Evolutionary conservation across 2,797 vertebrate genomes (phyloP).

Genomic region (Pagetopsis macropterus): DNA sequence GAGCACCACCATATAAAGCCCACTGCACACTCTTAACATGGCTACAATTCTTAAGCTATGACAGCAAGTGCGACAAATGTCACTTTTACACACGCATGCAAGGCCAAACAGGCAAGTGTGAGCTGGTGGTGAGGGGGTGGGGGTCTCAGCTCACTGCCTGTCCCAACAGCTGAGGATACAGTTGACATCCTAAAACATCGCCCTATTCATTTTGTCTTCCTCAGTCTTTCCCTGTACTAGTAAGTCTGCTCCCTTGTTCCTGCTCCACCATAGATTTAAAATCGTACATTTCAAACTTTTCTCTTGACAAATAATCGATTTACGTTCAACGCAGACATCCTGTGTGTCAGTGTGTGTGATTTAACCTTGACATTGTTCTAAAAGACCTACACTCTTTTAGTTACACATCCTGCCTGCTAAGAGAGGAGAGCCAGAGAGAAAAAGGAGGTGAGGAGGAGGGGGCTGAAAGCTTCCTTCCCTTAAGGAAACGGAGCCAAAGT

Average conservation of each 20-base stretch:
- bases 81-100: constrained; percentile 9
- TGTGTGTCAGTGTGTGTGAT: constrained; percentile 40
- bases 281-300: constrained; percentile 29
- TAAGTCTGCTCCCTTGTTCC: neutral
- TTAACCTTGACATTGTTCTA: constrained; percentile 75
- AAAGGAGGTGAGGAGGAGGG: constrained; percentile 41
- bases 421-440: constrained; percentile 29
- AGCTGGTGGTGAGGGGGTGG: constrained; percentile 34
- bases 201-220: neutral
- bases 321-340: constrained; percentile 47
- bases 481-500: constrained; percentile 60
- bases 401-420: constrained; percentile 74
- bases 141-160: constrained; percentile 51
- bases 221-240: neutral
- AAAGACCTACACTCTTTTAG: constrained; percentile 66
- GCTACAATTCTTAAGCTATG: constrained; percentile 34
- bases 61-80: constrained; percentile 34
- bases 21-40: constrained; percentile 8
- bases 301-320: constrained; percentile 46
- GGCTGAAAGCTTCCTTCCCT: constrained; percentile 55
- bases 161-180: constrained; percentile 75
- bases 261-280: neutral
- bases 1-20: neutral
- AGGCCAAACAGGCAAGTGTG: constrained; percentile 15
- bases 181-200: constrained; percentile 43